phyloP scores from a whole-genome alignment of 2,888 invertebrate species.

The Pandemis heparana region DNA sequence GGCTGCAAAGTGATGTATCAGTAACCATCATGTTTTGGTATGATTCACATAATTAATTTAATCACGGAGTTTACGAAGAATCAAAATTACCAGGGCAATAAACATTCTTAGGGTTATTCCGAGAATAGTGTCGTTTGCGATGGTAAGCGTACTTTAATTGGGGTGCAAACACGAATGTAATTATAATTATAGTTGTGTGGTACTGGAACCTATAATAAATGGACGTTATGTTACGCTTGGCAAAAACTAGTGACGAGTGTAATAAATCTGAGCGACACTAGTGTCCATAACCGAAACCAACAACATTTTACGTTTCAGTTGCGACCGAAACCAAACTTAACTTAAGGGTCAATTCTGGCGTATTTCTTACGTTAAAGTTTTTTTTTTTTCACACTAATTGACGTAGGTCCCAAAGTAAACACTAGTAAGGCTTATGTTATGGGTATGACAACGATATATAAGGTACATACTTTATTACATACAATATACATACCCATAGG shows the following conservation, averaged over 20 bases:
- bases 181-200: slow-evolving; percentile 9
- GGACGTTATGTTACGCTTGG: slow-evolving; percentile 12
- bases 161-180: slow-evolving; percentile 11
- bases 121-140: slow-evolving; percentile 38
- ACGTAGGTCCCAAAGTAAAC: no score
- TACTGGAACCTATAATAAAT: slow-evolving; percentile 22
- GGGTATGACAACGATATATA: no score
- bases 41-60: slow-evolving; percentile 43
- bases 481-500: no score
- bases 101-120: slow-evolving; percentile 28
- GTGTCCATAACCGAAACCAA: no score
- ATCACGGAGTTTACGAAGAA: slow-evolving; percentile 32
- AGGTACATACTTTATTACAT: no score
- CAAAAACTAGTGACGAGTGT: slow-evolving; percentile 8
- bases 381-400: no score
- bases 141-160: slow-evolving; percentile 37
- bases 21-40: slow-evolving; percentile 27
- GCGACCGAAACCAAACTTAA: no score
- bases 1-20: slow-evolving; percentile 19
- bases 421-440: no score
- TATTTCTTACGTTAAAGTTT: no score
- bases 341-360: no score
- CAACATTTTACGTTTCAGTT: no score
- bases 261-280: no score
- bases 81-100: slow-evolving; percentile 33